Evolutionary conservation across 2,113 vertebrate species (phyloP), one percentile per base, ranked within the genome.

Genomic region (Catharus bicknelli): DNA sequence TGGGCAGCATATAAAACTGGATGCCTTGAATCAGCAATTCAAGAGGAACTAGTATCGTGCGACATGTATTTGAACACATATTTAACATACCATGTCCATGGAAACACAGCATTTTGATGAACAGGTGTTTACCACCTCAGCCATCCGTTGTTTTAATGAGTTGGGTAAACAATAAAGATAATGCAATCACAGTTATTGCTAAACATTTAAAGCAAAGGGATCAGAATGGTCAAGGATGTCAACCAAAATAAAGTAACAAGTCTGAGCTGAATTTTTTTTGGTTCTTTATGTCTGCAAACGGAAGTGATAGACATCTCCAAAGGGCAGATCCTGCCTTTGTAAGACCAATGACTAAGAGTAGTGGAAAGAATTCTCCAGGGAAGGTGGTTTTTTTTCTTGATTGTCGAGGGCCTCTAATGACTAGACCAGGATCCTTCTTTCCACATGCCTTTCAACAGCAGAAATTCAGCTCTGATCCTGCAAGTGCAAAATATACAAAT

Each of bases 161-260:
- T 32, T 90, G n/a, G 13, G 69, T 87, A 89, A 93, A 59, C 17
- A 90, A 50, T 83, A 91, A 93, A 76, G 58, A 43, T 48, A 94
- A 63, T 48, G 73, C 20, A 51, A 15, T 76, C 50, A 61, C 58
- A 73, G 78, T 58, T 92, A 93, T 11, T 43, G 59, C 42, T 86
- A 66, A 91, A 47, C 50, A 36, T 54, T 72, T 77, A 85, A 92
- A 86, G 5, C 72, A 78, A 29, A 15, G 25, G 62, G 79, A 30
- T 34, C 43, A 58, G 84, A 90, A 95, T 36, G 38, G 63, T 26
- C 70, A 94, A 94, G 11, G 5, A 16, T 22, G 53, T 64, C 40
- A 73, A 68, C 12, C 18, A 73, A 88, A 94, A 79, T 42, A 76
- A 88, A 4, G 11, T 43, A 61, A 27, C 34, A 78, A 50, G 29